Conservation (phyloP, 2,113 vertebrate species). For the Anoura caudifer region DNA sequence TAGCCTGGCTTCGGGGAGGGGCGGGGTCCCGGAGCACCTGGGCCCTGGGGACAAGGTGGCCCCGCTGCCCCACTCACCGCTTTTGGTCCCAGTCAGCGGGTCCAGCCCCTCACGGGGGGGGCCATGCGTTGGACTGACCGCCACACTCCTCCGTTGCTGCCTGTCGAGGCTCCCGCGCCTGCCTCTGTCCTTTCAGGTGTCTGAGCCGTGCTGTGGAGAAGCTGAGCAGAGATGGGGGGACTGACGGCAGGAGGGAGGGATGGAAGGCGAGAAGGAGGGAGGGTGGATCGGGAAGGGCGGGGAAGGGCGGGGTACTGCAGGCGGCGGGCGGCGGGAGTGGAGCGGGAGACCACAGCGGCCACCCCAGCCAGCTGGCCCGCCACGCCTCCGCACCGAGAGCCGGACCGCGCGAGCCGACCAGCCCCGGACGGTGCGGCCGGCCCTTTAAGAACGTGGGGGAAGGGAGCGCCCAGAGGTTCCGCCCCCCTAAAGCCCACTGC, state of each 20-base stretch:
- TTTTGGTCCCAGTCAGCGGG: constrained; percentile 3
- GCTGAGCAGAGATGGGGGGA: constrained; percentile 42
- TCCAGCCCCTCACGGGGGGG: constrained; percentile 70
- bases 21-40: constrained; percentile 43
- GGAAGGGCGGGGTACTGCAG: constrained; percentile 54
- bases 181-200: constrained; percentile 79
- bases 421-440: not conserved
- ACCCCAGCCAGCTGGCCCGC: not conserved
- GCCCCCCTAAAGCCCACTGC: not conserved
- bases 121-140: constrained; percentile 74
- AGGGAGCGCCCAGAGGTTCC: constrained; percentile 37
- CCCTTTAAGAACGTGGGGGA: constrained; percentile 73
- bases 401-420: not conserved
- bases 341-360: not conserved
- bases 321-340: not conserved
- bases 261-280: not conserved
- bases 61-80: constrained; percentile 58
- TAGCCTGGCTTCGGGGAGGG: constrained; percentile 26
- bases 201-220: constrained; percentile 49
- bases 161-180: constrained; percentile 52
- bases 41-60: not conserved
- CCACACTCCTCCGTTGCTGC: not conserved
- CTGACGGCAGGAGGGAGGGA: constrained; percentile 66
- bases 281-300: constrained; percentile 60
- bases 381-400: not conserved